phyloP scores from a whole-genome alignment of 2,888 invertebrate genomes.

The Cordylochernes scorpioides region DNA sequence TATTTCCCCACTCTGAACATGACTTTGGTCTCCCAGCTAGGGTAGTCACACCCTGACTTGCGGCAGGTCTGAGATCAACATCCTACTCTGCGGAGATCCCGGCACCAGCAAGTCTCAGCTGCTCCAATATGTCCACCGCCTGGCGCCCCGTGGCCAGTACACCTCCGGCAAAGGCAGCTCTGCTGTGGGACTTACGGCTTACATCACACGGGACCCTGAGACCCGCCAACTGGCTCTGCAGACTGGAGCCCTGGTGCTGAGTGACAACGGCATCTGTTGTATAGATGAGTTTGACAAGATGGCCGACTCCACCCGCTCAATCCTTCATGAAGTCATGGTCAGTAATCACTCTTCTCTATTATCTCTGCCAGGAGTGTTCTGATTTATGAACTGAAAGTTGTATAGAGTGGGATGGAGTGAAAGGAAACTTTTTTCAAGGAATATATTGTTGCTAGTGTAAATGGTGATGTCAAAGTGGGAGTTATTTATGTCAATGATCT shows the following conservation, averaged over 20 bases:
- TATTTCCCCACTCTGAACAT: too few species aligned
- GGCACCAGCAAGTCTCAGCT: conserved; percentile 96
- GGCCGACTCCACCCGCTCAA: conserved; percentile 85
- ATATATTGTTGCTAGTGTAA: neutral
- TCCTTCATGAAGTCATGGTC: conserved; percentile 64
- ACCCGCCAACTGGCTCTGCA: conserved; percentile 75
- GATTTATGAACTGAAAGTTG: too few species aligned
- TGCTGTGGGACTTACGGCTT: conserved; percentile 92
- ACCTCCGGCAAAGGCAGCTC: conserved; percentile 95
- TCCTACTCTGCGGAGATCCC: conserved; percentile 89
- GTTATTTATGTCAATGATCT: neutral
- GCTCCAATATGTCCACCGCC: conserved; percentile 62
- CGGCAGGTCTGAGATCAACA: conserved; percentile 66
- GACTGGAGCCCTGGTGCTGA: conserved; percentile 81
- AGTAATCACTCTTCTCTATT: conserved; percentile 6
- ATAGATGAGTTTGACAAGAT: conserved; percentile 99
- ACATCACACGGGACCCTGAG: conserved; percentile 89
- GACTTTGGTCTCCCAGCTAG: too few species aligned
- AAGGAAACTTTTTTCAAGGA: conserved; percentile 1
- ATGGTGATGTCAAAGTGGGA: neutral
- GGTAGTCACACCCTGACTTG: too few species aligned
- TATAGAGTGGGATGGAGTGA: neutral
- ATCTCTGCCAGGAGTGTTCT: neutral
- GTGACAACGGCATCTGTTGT: conserved; percentile 95
- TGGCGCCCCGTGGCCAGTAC: conserved; percentile 92